Conservation (phyloP, 2,113 vertebrate genomes). For the Sitta europaea region DNA sequence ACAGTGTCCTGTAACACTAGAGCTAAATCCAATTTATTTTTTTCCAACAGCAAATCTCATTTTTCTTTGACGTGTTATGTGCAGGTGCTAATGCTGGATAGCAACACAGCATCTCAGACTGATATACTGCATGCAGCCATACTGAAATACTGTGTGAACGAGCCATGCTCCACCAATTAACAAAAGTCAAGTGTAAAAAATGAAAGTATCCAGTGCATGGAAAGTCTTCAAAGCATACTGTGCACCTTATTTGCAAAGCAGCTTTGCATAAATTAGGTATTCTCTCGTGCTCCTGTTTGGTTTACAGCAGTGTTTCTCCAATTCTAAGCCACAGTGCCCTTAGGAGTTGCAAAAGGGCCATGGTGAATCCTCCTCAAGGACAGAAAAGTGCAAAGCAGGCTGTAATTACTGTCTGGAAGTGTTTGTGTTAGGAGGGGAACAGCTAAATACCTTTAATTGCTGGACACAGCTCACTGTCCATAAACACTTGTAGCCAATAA, state of each 20-base stretch:
- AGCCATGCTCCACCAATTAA: not conserved
- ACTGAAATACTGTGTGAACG: not conserved
- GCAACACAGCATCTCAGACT: constrained; percentile 10
- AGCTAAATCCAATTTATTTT: not conserved
- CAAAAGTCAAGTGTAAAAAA: not conserved
- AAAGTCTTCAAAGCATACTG: constrained; percentile 28
- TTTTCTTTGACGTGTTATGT: not conserved
- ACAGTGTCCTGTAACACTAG: not conserved
- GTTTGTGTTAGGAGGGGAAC: not conserved
- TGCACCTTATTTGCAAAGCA: constrained; percentile 47
- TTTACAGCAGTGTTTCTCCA: constrained; percentile 24
- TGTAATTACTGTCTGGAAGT: not conserved
- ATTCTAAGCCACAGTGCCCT: not conserved
- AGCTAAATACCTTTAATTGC: constrained; percentile 10
- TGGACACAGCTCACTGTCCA: not conserved
- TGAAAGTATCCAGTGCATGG: constrained; percentile 41
- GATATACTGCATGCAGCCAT: constrained; percentile 54
- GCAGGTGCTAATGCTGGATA: constrained; percentile 27
- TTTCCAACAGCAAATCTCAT: not conserved
- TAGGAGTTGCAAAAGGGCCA: not conserved
- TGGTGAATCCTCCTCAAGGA: not conserved
- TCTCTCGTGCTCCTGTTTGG: not conserved
- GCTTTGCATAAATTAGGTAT: constrained; percentile 23
- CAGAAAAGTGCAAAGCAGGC: not conserved
- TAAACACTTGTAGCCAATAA: not conserved